Conservation (phyloP, 1,140 invertebrate species). For the Pseudomyrmex pallidus region DNA sequence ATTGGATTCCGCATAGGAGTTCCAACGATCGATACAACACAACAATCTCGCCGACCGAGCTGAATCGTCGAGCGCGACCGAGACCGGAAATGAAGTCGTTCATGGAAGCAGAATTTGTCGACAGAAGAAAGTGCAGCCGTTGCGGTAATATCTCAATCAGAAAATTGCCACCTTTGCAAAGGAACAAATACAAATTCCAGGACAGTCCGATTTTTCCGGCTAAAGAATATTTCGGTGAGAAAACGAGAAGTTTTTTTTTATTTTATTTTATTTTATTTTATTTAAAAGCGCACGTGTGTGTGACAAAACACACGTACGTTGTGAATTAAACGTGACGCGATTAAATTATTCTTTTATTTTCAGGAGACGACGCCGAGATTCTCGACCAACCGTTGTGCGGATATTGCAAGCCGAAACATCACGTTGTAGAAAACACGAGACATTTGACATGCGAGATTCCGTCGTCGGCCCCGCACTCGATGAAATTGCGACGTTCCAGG, state of each 20-base stretch:
- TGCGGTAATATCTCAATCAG: slow-evolving; percentile 60
- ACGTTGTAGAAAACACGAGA: slow-evolving; percentile 2
- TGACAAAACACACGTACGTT: neutral
- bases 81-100: slow-evolving; percentile 63
- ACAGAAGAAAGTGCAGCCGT: slow-evolving; percentile 64
- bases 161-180: slow-evolving; percentile 31
- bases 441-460: slow-evolving; percentile 16
- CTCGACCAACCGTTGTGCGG: slow-evolving; percentile 51
- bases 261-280: neutral
- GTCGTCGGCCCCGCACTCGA: neutral
- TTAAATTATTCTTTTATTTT: neutral
- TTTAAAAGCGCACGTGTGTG: neutral
- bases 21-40: slow-evolving; percentile 58
- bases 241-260: slow-evolving; percentile 1
- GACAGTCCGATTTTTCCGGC: slow-evolving; percentile 45
- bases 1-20: slow-evolving; percentile 49
- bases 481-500: slow-evolving; percentile 58
- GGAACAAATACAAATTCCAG: slow-evolving; percentile 64
- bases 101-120: slow-evolving; percentile 48
- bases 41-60: neutral
- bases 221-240: slow-evolving; percentile 66
- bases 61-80: slow-evolving; percentile 32
- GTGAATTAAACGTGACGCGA: neutral
- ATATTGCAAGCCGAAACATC: slow-evolving; percentile 45
- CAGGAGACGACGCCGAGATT: slow-evolving; percentile 57